A percentile compares a stretch with the other conserved stretches of the same genome.
phyloP scores from a whole-genome alignment of 53 echinoderm and acorn worm species.

The Echinarachnius parma region DNA sequence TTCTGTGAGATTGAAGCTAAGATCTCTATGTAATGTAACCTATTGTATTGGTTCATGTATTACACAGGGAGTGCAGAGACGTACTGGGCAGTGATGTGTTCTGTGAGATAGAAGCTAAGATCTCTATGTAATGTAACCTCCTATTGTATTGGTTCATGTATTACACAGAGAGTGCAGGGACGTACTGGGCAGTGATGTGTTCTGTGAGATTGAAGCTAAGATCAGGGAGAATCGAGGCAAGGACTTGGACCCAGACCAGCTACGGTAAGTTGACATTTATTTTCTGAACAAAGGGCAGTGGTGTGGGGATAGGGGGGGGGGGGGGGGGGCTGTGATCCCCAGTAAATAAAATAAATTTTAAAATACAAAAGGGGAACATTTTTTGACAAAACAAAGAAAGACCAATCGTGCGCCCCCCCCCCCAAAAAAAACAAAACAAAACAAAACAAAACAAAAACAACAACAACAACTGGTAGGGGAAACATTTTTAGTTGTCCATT shows the following conservation, averaged over 20 bases:
- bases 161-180: slow-evolving; percentile 27
- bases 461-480: background rate
- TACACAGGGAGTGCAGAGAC: slow-evolving; percentile 27
- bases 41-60: background rate
- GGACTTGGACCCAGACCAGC: slow-evolving; percentile 17
- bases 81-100: slow-evolving; percentile 21
- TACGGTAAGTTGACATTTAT: slow-evolving; percentile 12
- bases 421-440: too few species aligned
- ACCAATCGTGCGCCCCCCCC: too few species aligned
- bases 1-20: too few species aligned
- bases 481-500: too few species aligned
- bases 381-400: too few species aligned
- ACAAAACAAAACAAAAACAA: too few species aligned
- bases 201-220: slow-evolving; percentile 26
- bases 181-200: slow-evolving; percentile 14
- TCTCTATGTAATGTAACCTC: too few species aligned
- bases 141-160: background rate
- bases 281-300: too few species aligned
- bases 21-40: too few species aligned
- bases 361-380: too few species aligned
- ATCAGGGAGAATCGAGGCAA: slow-evolving; percentile 35
- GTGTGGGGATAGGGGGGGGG: background rate
- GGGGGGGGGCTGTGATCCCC: background rate
- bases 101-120: slow-evolving; percentile 26
- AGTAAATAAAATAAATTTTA: too few species aligned